Conservation (phyloP, 2,113 vertebrate species). For the Python bivittatus region DNA sequence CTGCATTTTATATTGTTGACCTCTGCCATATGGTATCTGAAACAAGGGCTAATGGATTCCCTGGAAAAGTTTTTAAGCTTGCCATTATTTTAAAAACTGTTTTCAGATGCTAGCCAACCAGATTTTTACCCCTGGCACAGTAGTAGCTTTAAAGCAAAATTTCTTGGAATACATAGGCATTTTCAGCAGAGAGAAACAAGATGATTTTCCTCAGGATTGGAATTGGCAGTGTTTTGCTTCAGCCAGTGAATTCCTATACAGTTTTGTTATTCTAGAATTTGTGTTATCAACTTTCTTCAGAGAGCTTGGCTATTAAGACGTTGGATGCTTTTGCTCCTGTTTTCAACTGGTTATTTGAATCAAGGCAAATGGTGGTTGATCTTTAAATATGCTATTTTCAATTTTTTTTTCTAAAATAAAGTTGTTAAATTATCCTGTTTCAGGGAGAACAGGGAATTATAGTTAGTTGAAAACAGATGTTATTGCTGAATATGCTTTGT, state of each 20-base stretch:
- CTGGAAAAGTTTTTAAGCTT: background rate
- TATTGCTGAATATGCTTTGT: background rate
- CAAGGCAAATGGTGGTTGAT: background rate
- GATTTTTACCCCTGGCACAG: background rate
- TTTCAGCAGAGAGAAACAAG: background rate
- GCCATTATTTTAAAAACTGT: background rate
- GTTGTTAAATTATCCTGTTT: background rate
- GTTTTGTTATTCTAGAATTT: background rate
- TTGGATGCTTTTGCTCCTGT: background rate
- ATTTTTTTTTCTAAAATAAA: background rate
- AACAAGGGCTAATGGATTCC: constrained; percentile 23
- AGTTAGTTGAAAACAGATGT: background rate
- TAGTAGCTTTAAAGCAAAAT: background rate
- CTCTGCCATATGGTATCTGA: constrained; percentile 2
- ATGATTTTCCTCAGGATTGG: background rate
- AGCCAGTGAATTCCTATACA: background rate
- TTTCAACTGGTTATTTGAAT: background rate
- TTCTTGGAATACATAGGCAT: background rate
- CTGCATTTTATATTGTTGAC: background rate
- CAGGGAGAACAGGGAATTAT: background rate
- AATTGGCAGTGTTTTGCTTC: background rate
- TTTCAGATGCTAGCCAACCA: constrained; percentile 21
- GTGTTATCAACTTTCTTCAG: background rate
- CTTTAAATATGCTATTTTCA: background rate
- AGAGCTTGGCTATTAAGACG: background rate